phyloP scores from a whole-genome alignment of 2,888 invertebrate genomes.

The Julus scandinavius region DNA sequence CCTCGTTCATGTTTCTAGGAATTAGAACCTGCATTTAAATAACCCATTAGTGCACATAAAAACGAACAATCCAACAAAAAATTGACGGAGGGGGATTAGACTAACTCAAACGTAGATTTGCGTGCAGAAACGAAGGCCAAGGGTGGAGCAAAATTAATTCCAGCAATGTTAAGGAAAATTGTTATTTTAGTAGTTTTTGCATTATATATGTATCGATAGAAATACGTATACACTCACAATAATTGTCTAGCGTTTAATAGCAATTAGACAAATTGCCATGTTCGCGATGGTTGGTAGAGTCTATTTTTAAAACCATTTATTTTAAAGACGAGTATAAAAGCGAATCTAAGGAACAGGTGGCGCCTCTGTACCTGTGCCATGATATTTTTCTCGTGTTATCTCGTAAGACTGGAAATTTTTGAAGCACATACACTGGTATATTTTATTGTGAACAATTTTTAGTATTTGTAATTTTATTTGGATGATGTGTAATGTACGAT shows the following conservation, averaged over 20 bases:
- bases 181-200: slow-evolving; percentile 34
- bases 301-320: background rate
- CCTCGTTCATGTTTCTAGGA: background rate
- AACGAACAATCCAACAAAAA: slow-evolving; percentile 5
- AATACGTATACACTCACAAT: background rate
- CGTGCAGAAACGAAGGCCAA: slow-evolving; percentile 38
- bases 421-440: background rate
- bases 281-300: slow-evolving; percentile 4
- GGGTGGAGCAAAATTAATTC: slow-evolving; percentile 26
- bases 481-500: too few relatives aligned
- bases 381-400: background rate
- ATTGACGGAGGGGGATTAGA: background rate
- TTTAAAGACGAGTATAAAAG: background rate
- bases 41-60: slow-evolving; percentile 13
- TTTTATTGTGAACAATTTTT: too few relatives aligned
- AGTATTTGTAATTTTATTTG: too few relatives aligned
- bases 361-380: background rate
- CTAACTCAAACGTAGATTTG: slow-evolving; percentile 13
- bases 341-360: background rate
- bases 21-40: slow-evolving; percentile 31
- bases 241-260: slow-evolving; percentile 23
- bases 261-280: slow-evolving; percentile 30
- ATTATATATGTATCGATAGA: slow-evolving; percentile 16
- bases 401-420: background rate
- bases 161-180: slow-evolving; percentile 39